Evolutionary conservation across 2,797 vertebrate species (phyloP), one percentile per base, ranked within the genome.

Genomic region (Lerista edwardsae): DNA sequence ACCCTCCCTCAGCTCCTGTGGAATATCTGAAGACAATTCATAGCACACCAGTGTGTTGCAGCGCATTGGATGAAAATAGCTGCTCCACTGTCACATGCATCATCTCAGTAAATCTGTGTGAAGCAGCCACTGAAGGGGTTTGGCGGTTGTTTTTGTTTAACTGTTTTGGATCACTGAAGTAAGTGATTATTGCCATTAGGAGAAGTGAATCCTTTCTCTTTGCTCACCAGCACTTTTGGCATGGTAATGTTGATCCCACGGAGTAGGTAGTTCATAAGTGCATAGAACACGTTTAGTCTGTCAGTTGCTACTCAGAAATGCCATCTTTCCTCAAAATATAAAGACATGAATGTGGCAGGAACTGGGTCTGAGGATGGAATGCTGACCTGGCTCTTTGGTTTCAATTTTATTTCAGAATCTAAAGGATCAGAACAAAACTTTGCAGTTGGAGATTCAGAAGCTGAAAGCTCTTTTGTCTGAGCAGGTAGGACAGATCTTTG

Each of bases 401-500:
- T 44, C 44, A 4, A 85, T 93, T 93, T 78, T 47, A 25, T 95
- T 93, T n/a, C 79, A 99, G 98, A 95, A 97, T 93, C 94, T 99
- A 83, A 97, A 96, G 95, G 97, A 98, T 86, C 97, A 98, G 51
- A 99, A 98, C 87, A 31, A 97, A 91, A 31, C 95, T 39, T 94
- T 99, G 89, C 97, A 98, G 88, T 92, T 94, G 88, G 97, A 99
- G 90, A 90, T 99, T 90, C 97, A 98, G 95, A 97, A 96, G 93
- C 96, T 99, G 94, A 97, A 98, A 93, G 93, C 96, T 93, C 95
- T 97, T 94, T 92, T 98, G 90, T 96, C 97, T 93, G 97, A 98
- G 90, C 97, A 99, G 97, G 98, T 99, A 94, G 79, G 94, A 7
- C 72, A 73, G 29, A 19, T 59, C 64, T 77, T 87, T 2, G 29